Base-by-base conservation (phyloP, 1,140 invertebrate genomes). In the Euschistus heros region DNA sequence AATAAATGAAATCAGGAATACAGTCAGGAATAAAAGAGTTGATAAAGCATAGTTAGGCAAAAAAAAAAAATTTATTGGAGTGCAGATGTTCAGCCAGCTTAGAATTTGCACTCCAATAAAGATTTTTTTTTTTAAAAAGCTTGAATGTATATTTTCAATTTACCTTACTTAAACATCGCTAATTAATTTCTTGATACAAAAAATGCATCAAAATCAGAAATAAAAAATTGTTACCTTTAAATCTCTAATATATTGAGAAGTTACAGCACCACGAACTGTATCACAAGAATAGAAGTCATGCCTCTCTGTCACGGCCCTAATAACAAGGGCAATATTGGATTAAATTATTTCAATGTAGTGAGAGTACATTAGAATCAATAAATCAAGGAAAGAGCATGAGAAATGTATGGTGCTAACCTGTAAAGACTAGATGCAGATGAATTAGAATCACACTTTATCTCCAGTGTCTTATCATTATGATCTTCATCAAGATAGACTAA, bases 221-320 rank as follows among this genome's bases (percentile, higher is more conserved):
- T n/a, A 37, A 37, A 37, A 37, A 37, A 37, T 37, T 4, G 10
- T 62, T 72, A 84, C 83, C 81, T 93, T 93, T 63, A 94, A 79
- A 77, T 93, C 91, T 64, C 89, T 80, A 42, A 91, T 90, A 72
- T 89, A 92, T 74, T 93, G 91, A 54, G 89, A 84, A 4, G 89
- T 91, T 26, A 94, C 91, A 63, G 89, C 88, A 70, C 83, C 88
- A 15, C 89, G 80, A 1, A 94, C 90, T 0, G 91, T 92, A 74
- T 93, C 91, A 76, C 91, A 93, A 70, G 88, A 90, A 74, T 92
- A 94, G 78, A 94, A 94, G 5, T 89, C 90, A 73, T 93, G 90
- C 71, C 90, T 91, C 75, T 93, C 91, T 0, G 90, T 93, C 62
- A 93, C 86, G n/a, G 89, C 89, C 50, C 91, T 79, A 59, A 26